These are phyloP conservation scores for Cataglyphis hispanica DNA, from an alignment of 1,140 invertebrate species.

Conservation along the genomic window DNA sequence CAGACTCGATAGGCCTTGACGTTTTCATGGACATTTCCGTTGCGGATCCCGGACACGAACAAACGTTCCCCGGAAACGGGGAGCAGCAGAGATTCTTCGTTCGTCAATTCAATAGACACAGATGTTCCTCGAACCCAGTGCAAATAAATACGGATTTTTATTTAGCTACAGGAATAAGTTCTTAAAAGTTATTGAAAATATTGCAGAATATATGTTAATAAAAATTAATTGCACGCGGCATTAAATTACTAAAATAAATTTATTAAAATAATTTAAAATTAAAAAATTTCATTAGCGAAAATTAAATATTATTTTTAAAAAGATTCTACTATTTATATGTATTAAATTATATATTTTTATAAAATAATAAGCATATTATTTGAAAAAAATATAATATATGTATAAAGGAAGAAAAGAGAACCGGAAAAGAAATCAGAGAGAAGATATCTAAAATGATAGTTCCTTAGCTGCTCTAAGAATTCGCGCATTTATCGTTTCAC, in stretches of 20 bases:
- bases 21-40: conserved; percentile 47
- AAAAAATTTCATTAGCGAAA: too few species aligned
- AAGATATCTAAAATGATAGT: background rate
- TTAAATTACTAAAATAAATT: background rate
- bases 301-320: too few species aligned
- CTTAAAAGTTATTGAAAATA: background rate
- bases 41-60: conserved; percentile 32
- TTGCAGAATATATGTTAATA: background rate
- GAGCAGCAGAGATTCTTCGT: background rate
- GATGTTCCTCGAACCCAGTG: background rate
- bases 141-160: background rate
- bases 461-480: conserved; percentile 7
- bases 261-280: too few species aligned
- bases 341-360: too few species aligned
- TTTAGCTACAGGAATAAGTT: background rate
- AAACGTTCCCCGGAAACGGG: conserved; percentile 38
- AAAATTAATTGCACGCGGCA: background rate
- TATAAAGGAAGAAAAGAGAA: background rate
- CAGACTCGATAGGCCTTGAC: conserved; percentile 55
- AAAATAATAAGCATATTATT: background rate
- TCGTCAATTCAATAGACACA: conserved; percentile 25
- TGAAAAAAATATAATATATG: too few species aligned
- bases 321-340: too few species aligned
- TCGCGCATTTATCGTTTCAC: conserved; percentile 36
- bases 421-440: background rate